Conservation (phyloP, 2,888 invertebrate genomes). For the Xestia ashworthii region DNA sequence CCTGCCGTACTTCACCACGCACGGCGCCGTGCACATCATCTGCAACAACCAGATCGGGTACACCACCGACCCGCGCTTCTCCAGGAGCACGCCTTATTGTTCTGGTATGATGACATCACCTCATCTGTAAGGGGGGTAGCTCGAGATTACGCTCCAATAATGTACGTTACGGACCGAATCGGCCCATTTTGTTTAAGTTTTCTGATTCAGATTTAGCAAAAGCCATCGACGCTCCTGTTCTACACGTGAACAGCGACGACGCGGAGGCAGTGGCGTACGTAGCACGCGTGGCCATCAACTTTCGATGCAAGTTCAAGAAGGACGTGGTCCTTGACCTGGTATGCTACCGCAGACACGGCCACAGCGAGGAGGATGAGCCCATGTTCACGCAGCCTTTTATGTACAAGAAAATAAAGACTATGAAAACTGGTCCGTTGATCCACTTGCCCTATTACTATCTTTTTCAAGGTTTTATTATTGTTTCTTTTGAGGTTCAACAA, state of each 20-base stretch:
- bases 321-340: slow-evolving; percentile 96
- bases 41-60: slow-evolving; percentile 96
- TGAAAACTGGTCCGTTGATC: slow-evolving; percentile 85
- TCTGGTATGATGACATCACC: slow-evolving; percentile 86
- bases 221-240: slow-evolving; percentile 97
- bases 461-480: neutral
- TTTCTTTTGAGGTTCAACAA: neutral
- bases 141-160: neutral
- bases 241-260: slow-evolving; percentile 98
- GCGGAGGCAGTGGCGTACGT: slow-evolving; percentile 97
- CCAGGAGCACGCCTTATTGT: slow-evolving; percentile 97
- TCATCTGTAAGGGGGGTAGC: neutral
- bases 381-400: slow-evolving; percentile 98
- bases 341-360: slow-evolving; percentile 96
- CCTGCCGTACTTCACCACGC: slow-evolving; percentile 92
- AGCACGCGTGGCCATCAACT: slow-evolving; percentile 97
- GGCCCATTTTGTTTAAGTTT: neutral
- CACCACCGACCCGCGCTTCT: slow-evolving; percentile 97
- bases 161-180: neutral
- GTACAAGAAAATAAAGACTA: slow-evolving; percentile 96
- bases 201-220: slow-evolving; percentile 93
- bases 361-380: slow-evolving; percentile 98
- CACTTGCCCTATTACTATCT: neutral
- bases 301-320: slow-evolving; percentile 96
- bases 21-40: slow-evolving; percentile 92